These are phyloP conservation scores for Eulemur albifrons DNA, from an alignment of 2,797 vertebrate genomes.

Conservation along the genomic window DNA sequence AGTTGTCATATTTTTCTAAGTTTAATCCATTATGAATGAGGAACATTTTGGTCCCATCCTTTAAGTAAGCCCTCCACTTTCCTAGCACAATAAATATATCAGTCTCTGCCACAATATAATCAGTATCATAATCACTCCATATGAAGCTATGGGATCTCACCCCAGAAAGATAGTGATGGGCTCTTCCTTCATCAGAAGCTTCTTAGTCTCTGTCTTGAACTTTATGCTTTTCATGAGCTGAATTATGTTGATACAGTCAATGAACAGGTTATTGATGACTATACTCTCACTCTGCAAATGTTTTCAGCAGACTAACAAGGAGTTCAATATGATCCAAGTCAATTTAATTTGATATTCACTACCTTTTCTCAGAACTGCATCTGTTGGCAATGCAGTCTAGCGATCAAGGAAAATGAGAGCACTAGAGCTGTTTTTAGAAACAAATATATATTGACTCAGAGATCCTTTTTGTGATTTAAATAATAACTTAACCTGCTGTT, in stretches of 20 bases:
- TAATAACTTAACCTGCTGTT: background rate
- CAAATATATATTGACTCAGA: background rate
- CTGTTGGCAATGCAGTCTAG: background rate
- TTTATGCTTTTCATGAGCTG: background rate
- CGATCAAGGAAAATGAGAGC: background rate
- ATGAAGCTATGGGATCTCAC: background rate
- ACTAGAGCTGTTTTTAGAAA: background rate
- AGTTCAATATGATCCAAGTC: conserved; percentile 6
- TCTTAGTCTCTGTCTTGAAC: background rate
- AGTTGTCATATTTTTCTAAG: conserved; percentile 9
- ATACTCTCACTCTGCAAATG: background rate
- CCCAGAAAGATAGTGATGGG: background rate
- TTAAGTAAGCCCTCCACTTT: background rate
- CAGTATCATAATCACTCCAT: background rate
- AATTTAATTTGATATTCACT: conserved; percentile 23
- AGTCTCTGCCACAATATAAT: background rate
- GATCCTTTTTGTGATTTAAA: background rate
- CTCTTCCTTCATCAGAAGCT: background rate
- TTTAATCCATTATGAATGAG: background rate
- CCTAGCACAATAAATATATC: background rate
- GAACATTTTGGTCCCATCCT: background rate
- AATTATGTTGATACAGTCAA: background rate
- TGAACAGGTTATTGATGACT: background rate
- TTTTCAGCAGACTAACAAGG: conserved; percentile 35
- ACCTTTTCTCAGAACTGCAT: conserved; percentile 14